Evolutionary conservation across 2,888 invertebrate genomes (phyloP), one percentile per base, ranked within the genome.

Genomic region (Drosophila formosana): DNA sequence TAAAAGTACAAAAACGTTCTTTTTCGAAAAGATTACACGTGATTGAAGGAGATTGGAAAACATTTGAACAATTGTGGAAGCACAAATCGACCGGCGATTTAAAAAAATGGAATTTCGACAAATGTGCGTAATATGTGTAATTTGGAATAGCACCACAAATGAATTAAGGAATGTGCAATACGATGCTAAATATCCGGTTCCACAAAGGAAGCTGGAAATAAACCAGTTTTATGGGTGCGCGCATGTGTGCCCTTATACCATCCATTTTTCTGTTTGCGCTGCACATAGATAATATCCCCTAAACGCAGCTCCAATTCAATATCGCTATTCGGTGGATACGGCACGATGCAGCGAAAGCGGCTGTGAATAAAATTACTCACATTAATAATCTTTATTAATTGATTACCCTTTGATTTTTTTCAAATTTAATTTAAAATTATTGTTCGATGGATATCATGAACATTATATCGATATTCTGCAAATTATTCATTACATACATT

Each of bases 201-300:
- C 11, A 98, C 98, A 93, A 98, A 98, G 90, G 97, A 98, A 53
- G 98, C 97, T 2, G 98, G 98, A 93, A 98, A 98, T 46, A 98
- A 94, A n/a, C 98, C 98, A 4, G 97, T 97, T 83, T 97, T 96
- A 39, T 98, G 98, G 1, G 97, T 98, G 62, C 97, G 94, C 80
- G 97, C 96, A 80, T 97, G 94, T 0, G 97, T 98, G 23, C 98
- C 98, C 91, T 98, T 98, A 93, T 96, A 98, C 98, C 98, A 98
- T 51, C 98, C 98, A 90, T 98, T 98, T 56, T 98, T 98, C 57
- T 98, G 95, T 90, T 98, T 98, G 89, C 96, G 96, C 88, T 97
- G 96, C 23, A 98, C 98, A 82, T 97, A 95, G 77, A 98, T 97
- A 62, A 98, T 95, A 90, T 98, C 98, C 70, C 98, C 97, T 43